Conservation (phyloP, 2,888 invertebrate genomes). For the Drosophila pegasa region DNA sequence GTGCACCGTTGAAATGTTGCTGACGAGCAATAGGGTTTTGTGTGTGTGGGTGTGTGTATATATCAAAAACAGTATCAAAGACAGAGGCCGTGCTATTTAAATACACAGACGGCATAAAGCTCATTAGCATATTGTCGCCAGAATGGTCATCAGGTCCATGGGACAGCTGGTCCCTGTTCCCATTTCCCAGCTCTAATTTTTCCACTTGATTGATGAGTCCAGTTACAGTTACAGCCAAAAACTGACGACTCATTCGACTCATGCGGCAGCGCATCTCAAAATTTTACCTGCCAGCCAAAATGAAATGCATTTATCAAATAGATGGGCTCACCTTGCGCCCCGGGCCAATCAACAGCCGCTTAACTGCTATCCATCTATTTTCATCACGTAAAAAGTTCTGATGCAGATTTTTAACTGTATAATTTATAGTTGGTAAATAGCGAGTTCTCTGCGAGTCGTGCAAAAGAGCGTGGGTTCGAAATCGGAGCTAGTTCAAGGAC, state of each 20-base stretch:
- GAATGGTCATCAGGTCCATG: conserved; percentile 31
- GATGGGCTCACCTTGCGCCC: not conserved
- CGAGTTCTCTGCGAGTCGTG: not conserved
- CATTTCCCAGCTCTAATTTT: conserved; percentile 30
- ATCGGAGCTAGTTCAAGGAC: not conserved
- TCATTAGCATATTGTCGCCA: conserved; percentile 53
- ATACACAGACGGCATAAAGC: conserved; percentile 38
- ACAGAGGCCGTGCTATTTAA: conserved; percentile 25
- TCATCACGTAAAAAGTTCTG: not conserved
- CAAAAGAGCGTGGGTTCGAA: no score
- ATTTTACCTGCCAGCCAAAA: not conserved
- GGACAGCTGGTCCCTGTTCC: conserved; percentile 34
- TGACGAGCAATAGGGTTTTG: not conserved
- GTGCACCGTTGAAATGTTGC: conserved; percentile 4
- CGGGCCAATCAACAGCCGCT: conserved; percentile 1
- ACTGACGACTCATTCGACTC: conserved; percentile 24
- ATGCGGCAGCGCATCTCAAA: not conserved
- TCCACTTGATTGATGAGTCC: conserved; percentile 48
- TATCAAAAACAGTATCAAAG: conserved; percentile 16
- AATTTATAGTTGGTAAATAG: not conserved
- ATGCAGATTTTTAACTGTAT: not conserved
- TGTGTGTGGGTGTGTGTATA: not conserved
- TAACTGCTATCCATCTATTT: not conserved
- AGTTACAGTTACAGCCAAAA: conserved; percentile 13
- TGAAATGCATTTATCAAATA: conserved; percentile 11